Percentiles rank a stretch among this genome's conserved stretches.
Evolutionary conservation across 2,888 invertebrate genomes (phyloP).

Genomic region (Hybos culiciformis): DNA sequence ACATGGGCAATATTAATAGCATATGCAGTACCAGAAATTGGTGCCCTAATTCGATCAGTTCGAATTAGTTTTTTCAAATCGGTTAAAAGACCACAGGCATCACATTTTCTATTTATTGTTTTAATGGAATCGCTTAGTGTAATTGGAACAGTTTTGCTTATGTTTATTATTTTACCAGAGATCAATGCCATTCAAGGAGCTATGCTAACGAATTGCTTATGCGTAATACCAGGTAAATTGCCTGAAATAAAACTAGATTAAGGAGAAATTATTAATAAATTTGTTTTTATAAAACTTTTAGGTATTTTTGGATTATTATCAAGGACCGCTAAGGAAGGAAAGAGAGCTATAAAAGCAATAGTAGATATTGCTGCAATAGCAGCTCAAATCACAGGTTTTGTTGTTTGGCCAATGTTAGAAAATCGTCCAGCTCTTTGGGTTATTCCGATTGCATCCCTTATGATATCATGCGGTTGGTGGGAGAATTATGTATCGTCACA

Average conservation of each 20-base stretch:
- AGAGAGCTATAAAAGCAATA: conserved; percentile 60
- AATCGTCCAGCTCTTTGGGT: conserved; percentile 65
- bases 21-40: conserved; percentile 78
- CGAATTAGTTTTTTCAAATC: conserved; percentile 87
- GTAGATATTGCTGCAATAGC: conserved; percentile 75
- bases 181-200: conserved; percentile 89
- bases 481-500: conserved; percentile 87
- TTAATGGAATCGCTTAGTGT: conserved; percentile 81
- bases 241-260: no score
- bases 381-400: conserved; percentile 80
- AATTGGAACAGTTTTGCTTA: conserved; percentile 71
- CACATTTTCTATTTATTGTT: conserved; percentile 44
- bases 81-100: conserved; percentile 51
- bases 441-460: conserved; percentile 69
- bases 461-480: conserved; percentile 95
- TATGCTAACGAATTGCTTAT: conserved; percentile 91
- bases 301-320: conserved; percentile 61
- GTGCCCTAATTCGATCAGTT: conserved; percentile 67
- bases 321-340: conserved; percentile 67
- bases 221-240: conserved; percentile 74
- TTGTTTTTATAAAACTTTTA: no score
- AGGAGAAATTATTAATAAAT: no score
- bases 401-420: conserved; percentile 81
- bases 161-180: conserved; percentile 80
- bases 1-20: conserved; percentile 83